These are phyloP conservation scores for Nothocercus julius DNA, from an alignment of 2,113 vertebrate species.

Conservation along the genomic window DNA sequence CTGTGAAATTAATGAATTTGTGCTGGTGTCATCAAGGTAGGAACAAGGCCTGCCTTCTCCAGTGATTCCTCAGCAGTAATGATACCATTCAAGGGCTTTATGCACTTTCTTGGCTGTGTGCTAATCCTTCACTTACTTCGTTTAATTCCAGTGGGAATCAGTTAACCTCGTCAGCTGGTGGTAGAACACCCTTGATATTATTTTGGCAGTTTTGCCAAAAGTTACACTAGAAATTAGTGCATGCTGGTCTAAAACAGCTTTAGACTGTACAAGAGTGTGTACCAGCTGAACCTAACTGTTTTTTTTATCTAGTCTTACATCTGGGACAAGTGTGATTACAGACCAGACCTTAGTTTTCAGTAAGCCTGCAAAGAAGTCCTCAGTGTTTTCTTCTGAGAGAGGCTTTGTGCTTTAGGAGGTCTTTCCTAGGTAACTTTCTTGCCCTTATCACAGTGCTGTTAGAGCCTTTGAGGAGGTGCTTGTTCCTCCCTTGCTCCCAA, in stretches of 20 bases:
- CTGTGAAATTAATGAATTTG: fast-evolving
- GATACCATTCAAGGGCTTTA: background rate
- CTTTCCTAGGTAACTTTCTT: background rate
- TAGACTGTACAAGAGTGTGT: background rate
- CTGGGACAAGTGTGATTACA: background rate
- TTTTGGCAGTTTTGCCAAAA: background rate
- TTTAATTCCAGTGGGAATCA: slow-evolving; percentile 1
- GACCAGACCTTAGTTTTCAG: background rate
- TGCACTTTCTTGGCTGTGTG: background rate
- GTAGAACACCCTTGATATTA: background rate
- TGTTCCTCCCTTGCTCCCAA: background rate
- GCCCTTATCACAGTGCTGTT: background rate
- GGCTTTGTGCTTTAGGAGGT: background rate
- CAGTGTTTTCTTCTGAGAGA: background rate
- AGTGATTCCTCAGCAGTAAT: background rate
- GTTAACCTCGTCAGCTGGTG: background rate
- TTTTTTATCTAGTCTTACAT: background rate
- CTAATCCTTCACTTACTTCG: background rate
- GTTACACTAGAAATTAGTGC: background rate
- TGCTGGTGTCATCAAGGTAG: background rate
- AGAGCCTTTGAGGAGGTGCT: background rate
- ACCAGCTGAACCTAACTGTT: background rate
- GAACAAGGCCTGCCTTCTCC: background rate
- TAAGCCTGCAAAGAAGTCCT: background rate
- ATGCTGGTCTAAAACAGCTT: background rate